Evolutionary conservation across 2,888 invertebrate genomes (phyloP), one percentile per base, ranked within the genome.

Genomic region (Sinodicranocentrus sp.): DNA sequence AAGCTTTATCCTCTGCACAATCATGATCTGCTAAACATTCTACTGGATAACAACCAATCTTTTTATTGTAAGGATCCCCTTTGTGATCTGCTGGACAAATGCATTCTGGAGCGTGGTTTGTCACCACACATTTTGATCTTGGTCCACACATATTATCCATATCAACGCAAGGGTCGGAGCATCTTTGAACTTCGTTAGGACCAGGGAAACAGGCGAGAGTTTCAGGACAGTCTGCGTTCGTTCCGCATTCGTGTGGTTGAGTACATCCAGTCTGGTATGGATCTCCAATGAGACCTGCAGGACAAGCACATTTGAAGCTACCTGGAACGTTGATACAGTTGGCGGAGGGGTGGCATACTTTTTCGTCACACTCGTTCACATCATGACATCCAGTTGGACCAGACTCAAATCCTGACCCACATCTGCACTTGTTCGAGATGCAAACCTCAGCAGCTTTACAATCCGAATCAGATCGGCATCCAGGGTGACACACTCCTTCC

Each of bases 1-100:
- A 84, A 57, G 75, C 33, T 28, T 79, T 80, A 57, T 84, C 84
- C 26, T 59, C 71, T 5, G 84, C 33, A 71, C 84, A 84, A 39
- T 84, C 96, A 48, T 93, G 92, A 90, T 95, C 93, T 57, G 93
- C 93, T 0, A 95, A 91, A 90, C 97, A 97, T 91, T 97, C 97
- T 1, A 97, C 97, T 91, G 95, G 95, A 90, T 96, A 96, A 89
- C 97, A 97, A 43, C 97, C 97, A 71, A 96, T 92, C 70, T 92
- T 93, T 73, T 92, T 91, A 89, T 96, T 95, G 76, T 93, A 92
- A 2, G 96, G 94, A 91, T 96, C 96, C 8, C 97, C 97, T 33
- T 97, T 92, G 90, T 94, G 94, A 21, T 96, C 96, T 82, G 94
- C 93, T 48, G 95, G 94, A 90, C 97, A 97, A 43, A 93, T 92